phyloP scores from a whole-genome alignment of 2,113 vertebrate species.

The Pavo muticus region DNA sequence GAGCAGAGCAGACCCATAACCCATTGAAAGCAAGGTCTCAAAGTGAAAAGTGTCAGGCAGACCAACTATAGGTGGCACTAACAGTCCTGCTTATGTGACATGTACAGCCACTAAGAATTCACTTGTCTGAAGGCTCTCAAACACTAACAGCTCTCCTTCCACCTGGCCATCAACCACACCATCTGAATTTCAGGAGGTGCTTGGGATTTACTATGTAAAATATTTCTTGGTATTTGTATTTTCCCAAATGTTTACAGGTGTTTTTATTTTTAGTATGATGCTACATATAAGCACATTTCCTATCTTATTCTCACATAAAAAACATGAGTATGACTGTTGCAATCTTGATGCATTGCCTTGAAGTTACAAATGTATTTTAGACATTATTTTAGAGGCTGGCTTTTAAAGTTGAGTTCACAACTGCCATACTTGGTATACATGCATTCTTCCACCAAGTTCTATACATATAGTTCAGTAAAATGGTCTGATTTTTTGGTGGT shows the following conservation, averaged over 20 bases:
- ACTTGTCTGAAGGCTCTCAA: background rate
- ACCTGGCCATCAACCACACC: background rate
- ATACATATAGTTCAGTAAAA: too few relatives aligned
- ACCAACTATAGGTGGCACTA: conserved; percentile 58
- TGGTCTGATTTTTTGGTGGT: too few relatives aligned
- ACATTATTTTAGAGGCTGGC: background rate
- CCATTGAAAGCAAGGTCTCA: background rate
- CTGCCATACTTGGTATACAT: background rate
- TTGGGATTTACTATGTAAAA: background rate
- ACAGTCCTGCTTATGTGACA: background rate
- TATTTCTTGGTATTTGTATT: background rate
- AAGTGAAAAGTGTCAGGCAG: background rate
- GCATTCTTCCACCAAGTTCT: background rate
- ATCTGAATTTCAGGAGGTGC: background rate
- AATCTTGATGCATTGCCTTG: background rate
- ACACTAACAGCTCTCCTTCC: background rate
- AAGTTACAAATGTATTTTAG: background rate
- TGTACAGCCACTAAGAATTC: accelerated
- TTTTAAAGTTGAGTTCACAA: background rate
- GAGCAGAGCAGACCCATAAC: background rate
- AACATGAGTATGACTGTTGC: background rate
- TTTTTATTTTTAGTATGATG: background rate
- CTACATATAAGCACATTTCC: background rate
- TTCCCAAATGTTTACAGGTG: background rate
- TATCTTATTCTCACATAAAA: background rate